Percentiles rank a stretch among this genome's conserved stretches.
These are phyloP conservation scores for Erethizon dorsatum DNA, from an alignment of 2,797 vertebrate genomes.

Conservation along the genomic window DNA sequence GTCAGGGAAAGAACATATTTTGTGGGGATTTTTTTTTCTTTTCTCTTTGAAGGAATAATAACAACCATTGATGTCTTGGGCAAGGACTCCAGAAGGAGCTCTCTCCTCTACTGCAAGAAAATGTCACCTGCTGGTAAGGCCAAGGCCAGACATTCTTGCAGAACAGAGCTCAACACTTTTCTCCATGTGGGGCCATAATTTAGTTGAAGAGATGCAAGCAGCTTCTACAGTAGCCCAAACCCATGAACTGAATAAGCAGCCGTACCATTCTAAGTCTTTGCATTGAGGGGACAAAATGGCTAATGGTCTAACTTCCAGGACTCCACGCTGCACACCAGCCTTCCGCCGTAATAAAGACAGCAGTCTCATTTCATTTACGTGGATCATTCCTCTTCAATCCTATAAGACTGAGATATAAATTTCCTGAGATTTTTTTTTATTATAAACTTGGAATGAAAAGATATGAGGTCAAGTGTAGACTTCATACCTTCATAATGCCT, in stretches of 20 bases:
- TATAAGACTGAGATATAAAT: constrained; percentile 42
- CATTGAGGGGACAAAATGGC: neutral
- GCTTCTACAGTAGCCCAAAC: neutral
- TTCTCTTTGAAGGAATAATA: constrained; percentile 72
- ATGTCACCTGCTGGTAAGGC: neutral
- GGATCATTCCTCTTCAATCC: neutral
- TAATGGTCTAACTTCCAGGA: neutral
- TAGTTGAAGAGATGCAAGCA: neutral
- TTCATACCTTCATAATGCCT: constrained; percentile 36
- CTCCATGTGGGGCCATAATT: neutral
- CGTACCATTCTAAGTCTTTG: neutral
- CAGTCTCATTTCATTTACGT: constrained; percentile 27
- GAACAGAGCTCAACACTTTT: neutral
- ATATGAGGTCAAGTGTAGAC: constrained; percentile 64
- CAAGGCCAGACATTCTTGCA: neutral
- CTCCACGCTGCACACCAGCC: neutral
- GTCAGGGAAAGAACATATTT: constrained; percentile 80
- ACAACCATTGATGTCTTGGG: constrained; percentile 50
- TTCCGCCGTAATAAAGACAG: neutral
- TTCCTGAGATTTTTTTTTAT: constrained; percentile 57
- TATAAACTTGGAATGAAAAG: constrained; percentile 70
- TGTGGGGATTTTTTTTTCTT: constrained; percentile 32
- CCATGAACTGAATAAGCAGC: neutral
- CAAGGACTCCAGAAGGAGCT: constrained; percentile 59
- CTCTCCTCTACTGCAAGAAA: constrained; percentile 21